These are phyloP conservation scores for Rousettus leschenaultii DNA, from an alignment of 2,113 vertebrate genomes.

Conservation along the genomic window DNA sequence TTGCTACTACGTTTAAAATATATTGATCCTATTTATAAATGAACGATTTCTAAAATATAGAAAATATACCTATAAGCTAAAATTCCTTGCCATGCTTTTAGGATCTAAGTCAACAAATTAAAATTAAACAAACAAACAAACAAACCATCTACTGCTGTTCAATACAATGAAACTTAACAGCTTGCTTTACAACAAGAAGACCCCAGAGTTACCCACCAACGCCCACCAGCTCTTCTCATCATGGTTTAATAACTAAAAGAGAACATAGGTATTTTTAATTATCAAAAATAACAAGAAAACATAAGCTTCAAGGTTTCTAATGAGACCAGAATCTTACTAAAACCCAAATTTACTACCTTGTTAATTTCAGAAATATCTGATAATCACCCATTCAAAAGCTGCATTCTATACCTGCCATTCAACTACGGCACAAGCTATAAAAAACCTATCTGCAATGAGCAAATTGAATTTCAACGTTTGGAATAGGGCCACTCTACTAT, in stretches of 20 bases:
- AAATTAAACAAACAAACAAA: neutral
- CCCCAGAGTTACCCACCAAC: neutral
- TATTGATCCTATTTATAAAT: neutral
- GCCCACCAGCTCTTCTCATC: neutral
- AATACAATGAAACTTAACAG: neutral
- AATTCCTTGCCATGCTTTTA: neutral
- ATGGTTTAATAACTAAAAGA: neutral
- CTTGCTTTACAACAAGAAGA: slow-evolving; percentile 6
- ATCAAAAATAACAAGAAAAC: slow-evolving; percentile 1
- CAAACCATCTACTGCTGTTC: neutral
- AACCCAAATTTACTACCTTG: neutral
- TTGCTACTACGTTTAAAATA: neutral
- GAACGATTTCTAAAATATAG: neutral
- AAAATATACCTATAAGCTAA: neutral
- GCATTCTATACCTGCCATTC: neutral
- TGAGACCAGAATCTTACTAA: neutral
- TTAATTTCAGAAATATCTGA: neutral
- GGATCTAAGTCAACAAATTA: neutral
- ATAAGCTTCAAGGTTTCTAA: slow-evolving; percentile 17
- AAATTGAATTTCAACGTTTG: neutral
- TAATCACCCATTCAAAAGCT: neutral
- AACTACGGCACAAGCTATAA: neutral
- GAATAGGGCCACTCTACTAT: neutral
- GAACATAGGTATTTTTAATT: neutral
- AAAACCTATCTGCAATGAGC: neutral